Conservation (phyloP, 1,140 invertebrate species). For the Episyrphus balteatus region DNA sequence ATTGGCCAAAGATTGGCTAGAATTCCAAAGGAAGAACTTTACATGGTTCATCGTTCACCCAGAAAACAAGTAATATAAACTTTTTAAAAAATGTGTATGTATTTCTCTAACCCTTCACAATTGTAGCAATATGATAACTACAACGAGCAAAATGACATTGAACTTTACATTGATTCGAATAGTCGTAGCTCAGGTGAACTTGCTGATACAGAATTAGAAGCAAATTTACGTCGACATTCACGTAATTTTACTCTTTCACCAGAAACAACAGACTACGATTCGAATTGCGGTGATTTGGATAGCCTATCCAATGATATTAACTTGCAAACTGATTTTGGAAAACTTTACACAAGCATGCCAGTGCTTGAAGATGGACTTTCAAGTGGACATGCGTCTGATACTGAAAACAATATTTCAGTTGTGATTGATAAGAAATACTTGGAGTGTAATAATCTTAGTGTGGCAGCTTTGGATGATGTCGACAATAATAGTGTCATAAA, state of each 20-base stretch:
- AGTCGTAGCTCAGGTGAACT: conserved; percentile 32
- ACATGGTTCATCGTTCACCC: conserved; percentile 30
- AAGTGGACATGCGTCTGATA: conserved; percentile 83
- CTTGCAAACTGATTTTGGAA: conserved; percentile 26
- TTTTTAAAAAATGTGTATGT: background rate
- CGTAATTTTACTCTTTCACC: conserved; percentile 74
- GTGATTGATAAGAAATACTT: conserved; percentile 19
- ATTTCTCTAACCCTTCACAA: background rate
- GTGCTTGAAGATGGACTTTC: conserved; percentile 89
- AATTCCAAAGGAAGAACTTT: conserved; percentile 32
- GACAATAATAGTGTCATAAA: conserved; percentile 1
- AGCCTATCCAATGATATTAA: conserved; percentile 45
- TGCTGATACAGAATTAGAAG: conserved; percentile 30
- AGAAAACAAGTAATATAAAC: conserved; percentile 20
- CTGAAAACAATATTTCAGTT: conserved; percentile 59
- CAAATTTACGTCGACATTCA: conserved; percentile 28
- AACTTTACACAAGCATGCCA: conserved; percentile 60
- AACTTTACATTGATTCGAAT: conserved; percentile 34
- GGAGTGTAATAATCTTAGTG: conserved; percentile 1
- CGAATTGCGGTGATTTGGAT: conserved; percentile 72
- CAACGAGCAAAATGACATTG: conserved; percentile 33
- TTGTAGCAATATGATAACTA: conserved; percentile 12
- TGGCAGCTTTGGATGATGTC: conserved; percentile 11
- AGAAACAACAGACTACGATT: conserved; percentile 92
- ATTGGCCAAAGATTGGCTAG: conserved; percentile 34